A percentile compares a stretch with the other conserved stretches of the same genome.
phyloP scores from a whole-genome alignment of 1,140 invertebrate species.

The Tetramorium parvispinum region DNA sequence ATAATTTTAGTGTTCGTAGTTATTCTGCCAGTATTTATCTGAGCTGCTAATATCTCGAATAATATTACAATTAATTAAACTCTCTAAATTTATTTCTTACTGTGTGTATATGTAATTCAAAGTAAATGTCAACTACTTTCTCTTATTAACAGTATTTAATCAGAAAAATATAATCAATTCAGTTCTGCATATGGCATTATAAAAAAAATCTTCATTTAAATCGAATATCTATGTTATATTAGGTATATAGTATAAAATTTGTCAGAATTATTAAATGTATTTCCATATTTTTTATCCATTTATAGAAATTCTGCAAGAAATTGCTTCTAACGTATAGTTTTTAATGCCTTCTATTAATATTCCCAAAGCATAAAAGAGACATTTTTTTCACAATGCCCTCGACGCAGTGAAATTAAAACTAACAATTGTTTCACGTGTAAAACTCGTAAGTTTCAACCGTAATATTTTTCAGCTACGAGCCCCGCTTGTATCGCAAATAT shows the following conservation, averaged over 20 bases:
- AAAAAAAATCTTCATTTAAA: not conserved
- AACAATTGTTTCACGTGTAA: not conserved
- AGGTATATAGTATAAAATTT: not conserved
- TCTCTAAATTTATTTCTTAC: not conserved
- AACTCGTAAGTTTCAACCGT: not conserved
- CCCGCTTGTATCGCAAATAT: constrained; percentile 37
- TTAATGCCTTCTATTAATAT: not conserved
- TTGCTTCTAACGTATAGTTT: not conserved
- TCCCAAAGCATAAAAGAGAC: not conserved
- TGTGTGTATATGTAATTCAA: not conserved
- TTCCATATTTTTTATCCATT: constrained; percentile 1
- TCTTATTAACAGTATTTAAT: not conserved
- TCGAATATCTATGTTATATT: not conserved
- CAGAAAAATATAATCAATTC: not conserved
- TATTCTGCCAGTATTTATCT: too few relatives aligned
- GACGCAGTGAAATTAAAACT: not conserved
- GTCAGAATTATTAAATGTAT: not conserved
- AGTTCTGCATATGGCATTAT: not conserved
- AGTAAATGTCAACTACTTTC: not conserved
- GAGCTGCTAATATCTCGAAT: not conserved
- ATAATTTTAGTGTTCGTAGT: not conserved
- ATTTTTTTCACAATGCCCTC: not conserved
- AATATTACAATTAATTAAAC: not conserved
- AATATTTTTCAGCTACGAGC: constrained; percentile 33
- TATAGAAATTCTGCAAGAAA: constrained; percentile 1